Conservation (phyloP, 2,888 invertebrate genomes). For the Cosmia pyralina region DNA sequence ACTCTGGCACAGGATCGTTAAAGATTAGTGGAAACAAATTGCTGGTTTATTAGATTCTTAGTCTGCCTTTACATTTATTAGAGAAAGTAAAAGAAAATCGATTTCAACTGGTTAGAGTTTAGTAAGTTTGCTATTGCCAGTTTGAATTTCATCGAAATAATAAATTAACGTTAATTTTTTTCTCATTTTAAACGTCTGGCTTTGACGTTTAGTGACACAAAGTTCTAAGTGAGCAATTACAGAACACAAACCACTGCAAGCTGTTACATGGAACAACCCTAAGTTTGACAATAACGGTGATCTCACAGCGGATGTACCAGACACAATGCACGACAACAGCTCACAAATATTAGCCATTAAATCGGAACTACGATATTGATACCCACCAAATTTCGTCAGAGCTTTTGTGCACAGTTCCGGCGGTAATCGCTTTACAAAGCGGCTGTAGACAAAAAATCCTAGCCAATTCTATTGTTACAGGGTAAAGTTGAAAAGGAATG, state of each 20-base stretch:
- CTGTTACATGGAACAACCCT: constrained; percentile 58
- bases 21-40: constrained; percentile 44
- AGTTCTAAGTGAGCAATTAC: constrained; percentile 42
- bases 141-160: constrained; percentile 1
- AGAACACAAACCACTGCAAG: constrained; percentile 46
- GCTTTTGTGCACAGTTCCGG: constrained; percentile 87
- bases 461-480: constrained; percentile 78
- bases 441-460: constrained; percentile 76
- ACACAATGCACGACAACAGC: constrained; percentile 83
- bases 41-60: constrained; percentile 38
- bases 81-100: constrained; percentile 5
- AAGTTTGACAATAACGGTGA: constrained; percentile 67
- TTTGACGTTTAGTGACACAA: constrained; percentile 14
- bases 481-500: constrained; percentile 80
- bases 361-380: constrained; percentile 88
- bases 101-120: constrained; percentile 11
- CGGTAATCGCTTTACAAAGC: constrained; percentile 84
- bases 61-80: constrained; percentile 10
- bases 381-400: constrained; percentile 83
- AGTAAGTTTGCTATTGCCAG: not conserved
- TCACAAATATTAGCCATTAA: constrained; percentile 86
- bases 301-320: constrained; percentile 79
- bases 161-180: not conserved
- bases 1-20: constrained; percentile 45
- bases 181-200: not conserved